These are phyloP conservation scores for Tenodera sinensis DNA, from an alignment of 2,888 invertebrate genomes.

Conservation along the genomic window DNA sequence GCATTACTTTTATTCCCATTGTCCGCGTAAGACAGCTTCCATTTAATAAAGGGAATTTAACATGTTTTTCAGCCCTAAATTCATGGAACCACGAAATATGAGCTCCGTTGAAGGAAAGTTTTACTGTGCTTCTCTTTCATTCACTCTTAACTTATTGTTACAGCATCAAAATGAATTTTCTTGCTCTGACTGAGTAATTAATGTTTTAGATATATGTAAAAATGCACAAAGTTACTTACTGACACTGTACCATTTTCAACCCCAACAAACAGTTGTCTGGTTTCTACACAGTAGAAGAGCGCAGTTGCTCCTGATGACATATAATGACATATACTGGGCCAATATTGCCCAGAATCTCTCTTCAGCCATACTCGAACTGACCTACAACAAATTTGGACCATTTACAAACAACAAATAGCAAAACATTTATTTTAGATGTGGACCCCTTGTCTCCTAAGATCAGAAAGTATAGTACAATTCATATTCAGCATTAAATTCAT, in stretches of 20 bases:
- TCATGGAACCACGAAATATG: too few relatives aligned
- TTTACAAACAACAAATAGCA: neutral
- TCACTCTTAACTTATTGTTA: too few relatives aligned
- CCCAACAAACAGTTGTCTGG: constrained; percentile 88
- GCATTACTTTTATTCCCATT: too few relatives aligned
- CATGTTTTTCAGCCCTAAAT: too few relatives aligned
- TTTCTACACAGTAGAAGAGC: constrained; percentile 82
- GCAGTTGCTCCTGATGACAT: constrained; percentile 92
- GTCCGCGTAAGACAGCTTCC: too few relatives aligned
- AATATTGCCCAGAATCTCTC: constrained; percentile 96
- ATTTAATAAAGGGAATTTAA: too few relatives aligned
- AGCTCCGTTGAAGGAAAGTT: too few relatives aligned
- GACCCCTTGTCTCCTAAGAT: neutral
- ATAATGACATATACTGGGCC: constrained; percentile 97
- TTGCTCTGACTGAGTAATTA: too few relatives aligned
- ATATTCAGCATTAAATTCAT: neutral
- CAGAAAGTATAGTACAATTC: neutral
- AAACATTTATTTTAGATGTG: too few relatives aligned
- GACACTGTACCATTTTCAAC: constrained; percentile 88
- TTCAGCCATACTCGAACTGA: constrained; percentile 96
- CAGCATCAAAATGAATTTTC: too few relatives aligned
- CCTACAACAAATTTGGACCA: constrained; percentile 50
- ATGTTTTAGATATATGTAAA: too few relatives aligned
- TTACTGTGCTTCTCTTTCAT: too few relatives aligned
- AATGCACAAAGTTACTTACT: constrained; percentile 42